Base-by-base conservation (phyloP, 2,113 vertebrate species). In the Apodemus sylvaticus region DNA sequence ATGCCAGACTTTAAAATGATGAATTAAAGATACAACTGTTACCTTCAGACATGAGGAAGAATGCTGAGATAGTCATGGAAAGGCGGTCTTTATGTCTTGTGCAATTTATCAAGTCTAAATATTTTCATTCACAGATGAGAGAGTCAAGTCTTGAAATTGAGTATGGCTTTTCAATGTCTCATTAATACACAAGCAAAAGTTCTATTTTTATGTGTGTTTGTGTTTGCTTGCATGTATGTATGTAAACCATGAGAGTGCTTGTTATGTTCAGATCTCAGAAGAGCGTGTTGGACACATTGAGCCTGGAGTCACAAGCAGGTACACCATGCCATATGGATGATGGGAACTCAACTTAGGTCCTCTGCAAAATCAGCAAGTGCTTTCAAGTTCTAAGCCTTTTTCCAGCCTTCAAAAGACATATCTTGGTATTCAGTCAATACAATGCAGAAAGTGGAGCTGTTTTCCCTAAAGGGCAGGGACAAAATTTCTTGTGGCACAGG, bases 51-150 rank as follows among this genome's bases (percentile, higher is more conserved):
- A 5, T 1, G 8, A 2, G 29, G 45, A 60, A 36, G 34, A 12
- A 5, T 31, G 6, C 5, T 0, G 36, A 24, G 19, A n/a, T 34
- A 39, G 20, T 14, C n/a, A 12, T 11, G 6, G 1, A 42, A 62
- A 83, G n/a, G 55, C 29, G 22, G 81, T 29, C 13, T n/a, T 24
- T n/a, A 10, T 79, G 51, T 55, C 9, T 58, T 81, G 53, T 58
- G 20, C 5, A 36, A n/a, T 24, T 81, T 36, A 58, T 81, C 53
- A n/a, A n/a, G 78, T 39, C 11, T 4, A 68, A 68, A 34, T 68
- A 5, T 4, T 68, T 34, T 68, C 58, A 3, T 29, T 0, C 7
- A 48, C 51, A 31, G 58, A 2, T 5, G 13, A 66, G 0, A 53
- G 78, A 39, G 12, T 31, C 19, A 1, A 62, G 14, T 53, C 70